These are phyloP conservation scores for Andinoacara biseriatus DNA, from an alignment of 2,113 vertebrate species.

Conservation along the genomic window DNA sequence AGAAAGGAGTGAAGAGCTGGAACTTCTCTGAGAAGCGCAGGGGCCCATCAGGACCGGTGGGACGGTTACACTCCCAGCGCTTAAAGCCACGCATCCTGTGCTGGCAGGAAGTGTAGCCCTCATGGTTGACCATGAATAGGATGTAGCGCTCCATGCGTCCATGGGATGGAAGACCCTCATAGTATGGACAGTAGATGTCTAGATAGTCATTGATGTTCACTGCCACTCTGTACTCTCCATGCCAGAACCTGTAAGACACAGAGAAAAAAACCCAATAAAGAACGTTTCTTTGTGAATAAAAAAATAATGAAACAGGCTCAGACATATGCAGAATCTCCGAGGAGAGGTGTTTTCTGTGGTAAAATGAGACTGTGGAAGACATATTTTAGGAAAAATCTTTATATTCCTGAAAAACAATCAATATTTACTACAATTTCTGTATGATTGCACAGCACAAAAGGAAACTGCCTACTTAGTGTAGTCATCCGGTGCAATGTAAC, in stretches of 20 bases:
- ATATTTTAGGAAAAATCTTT: neutral
- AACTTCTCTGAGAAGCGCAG: slow-evolving; percentile 98
- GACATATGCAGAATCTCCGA: slow-evolving; percentile 2
- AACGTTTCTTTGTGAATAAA: neutral
- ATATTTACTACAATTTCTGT: slow-evolving; percentile 53
- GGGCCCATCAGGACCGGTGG: slow-evolving; percentile 88
- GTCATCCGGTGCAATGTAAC: slow-evolving; percentile 8
- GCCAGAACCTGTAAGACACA: slow-evolving; percentile 86
- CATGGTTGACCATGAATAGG: slow-evolving; percentile 95
- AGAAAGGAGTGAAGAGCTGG: slow-evolving; percentile 98
- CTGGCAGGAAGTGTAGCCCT: slow-evolving; percentile 92
- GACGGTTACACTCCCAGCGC: slow-evolving; percentile 96
- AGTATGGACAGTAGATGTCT: slow-evolving; percentile 97
- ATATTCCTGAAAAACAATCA: slow-evolving; percentile 26
- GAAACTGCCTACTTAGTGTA: slow-evolving; percentile 12
- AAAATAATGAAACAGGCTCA: neutral
- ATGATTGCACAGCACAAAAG: slow-evolving; percentile 22
- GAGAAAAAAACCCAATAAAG: rapidly evolving
- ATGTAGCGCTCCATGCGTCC: slow-evolving; percentile 93
- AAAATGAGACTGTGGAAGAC: slow-evolving; percentile 7
- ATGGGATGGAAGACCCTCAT: slow-evolving; percentile 86
- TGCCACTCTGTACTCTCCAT: slow-evolving; percentile 91
- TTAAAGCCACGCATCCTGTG: slow-evolving; percentile 94
- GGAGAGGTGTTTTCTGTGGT: neutral
- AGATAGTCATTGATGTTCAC: slow-evolving; percentile 98